Evolutionary conservation across 2,113 vertebrate genomes (phyloP), one percentile per base, ranked within the genome.

Genomic region (Salvelinus alpinus): DNA sequence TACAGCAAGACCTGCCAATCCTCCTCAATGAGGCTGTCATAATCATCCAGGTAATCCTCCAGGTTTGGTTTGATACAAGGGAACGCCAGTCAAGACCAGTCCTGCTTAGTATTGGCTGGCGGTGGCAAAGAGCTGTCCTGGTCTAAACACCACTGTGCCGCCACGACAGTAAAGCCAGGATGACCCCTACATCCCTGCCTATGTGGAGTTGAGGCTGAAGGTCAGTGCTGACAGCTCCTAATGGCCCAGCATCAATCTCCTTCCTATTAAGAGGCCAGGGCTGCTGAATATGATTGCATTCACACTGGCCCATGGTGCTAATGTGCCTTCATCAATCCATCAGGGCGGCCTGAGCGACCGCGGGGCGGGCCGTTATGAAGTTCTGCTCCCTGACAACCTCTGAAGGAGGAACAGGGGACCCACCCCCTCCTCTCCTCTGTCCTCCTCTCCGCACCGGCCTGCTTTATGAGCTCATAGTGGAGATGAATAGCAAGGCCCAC

Each of bases 261-360:
- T 72, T 87, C 91, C 90, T 92, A 93, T 93, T 93, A 94, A 89
- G 86, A 79, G 80, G 78, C 72, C 79, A 78, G 82, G 76, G 78
- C 80, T 77, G 85, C 91, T 92, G 91, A 92, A 92, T 92, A 90
- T 94, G 94, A 94, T 94, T 94, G 91, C 92, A 87, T 91, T 90
- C 90, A 91, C 82, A 74, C 88, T 78, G 87, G 87, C 77, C 89
- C 88, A 87, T 86, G 83, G 85, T 88, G 87, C 90, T 93, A 94
- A 93, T 93, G 92, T 90, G 88, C 89, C 91, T 90, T 87, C 88
- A 93, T 93, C 93, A 92, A 94, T 94, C 93, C 91, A 92, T 94
- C 93, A 93, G 89, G 85, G 85, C 59, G n/a, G 59, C 59, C 59
- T 62, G 59, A 62, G 59, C 59, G 89, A 90, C 86, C 84, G 75